phyloP scores from a whole-genome alignment of 1,140 invertebrate genomes.

The Ctenoplectra terminalis region DNA sequence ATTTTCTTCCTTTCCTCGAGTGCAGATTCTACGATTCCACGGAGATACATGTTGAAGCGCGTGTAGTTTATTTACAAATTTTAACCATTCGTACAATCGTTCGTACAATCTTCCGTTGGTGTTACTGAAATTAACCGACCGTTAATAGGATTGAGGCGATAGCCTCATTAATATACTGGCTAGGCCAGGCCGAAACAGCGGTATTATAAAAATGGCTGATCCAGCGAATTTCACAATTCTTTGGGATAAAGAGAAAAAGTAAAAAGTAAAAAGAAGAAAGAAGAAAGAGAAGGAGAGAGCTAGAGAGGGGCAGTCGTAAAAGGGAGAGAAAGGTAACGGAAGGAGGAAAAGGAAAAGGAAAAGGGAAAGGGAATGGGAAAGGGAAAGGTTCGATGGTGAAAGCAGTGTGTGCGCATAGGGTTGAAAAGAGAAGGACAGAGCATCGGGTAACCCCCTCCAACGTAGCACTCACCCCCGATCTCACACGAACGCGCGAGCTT shows the following conservation, averaged over 20 bases:
- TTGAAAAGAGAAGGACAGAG: conserved; percentile 20
- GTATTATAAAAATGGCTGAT: neutral
- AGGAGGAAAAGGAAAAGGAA: neutral
- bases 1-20: conserved; percentile 36
- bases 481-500: conserved; percentile 69
- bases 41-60: conserved; percentile 13
- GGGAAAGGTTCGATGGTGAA: conserved; percentile 50
- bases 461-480: conserved; percentile 53
- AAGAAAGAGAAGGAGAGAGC: neutral
- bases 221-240: conserved; percentile 41
- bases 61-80: too few relatives aligned
- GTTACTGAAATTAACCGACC: too few relatives aligned
- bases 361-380: conserved; percentile 11
- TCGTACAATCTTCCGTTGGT: neutral
- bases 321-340: neutral
- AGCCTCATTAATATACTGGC: neutral
- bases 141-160: too few relatives aligned
- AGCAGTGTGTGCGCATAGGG: conserved; percentile 65
- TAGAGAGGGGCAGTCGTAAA: neutral
- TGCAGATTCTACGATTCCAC: neutral
- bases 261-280: neutral
- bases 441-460: conserved; percentile 43
- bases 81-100: too few relatives aligned
- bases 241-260: neutral
- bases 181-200: neutral